Percentiles rank a stretch among this genome's conserved stretches.
Conservation (phyloP, 2,797 vertebrate species). For the Fistularia commersonii region DNA sequence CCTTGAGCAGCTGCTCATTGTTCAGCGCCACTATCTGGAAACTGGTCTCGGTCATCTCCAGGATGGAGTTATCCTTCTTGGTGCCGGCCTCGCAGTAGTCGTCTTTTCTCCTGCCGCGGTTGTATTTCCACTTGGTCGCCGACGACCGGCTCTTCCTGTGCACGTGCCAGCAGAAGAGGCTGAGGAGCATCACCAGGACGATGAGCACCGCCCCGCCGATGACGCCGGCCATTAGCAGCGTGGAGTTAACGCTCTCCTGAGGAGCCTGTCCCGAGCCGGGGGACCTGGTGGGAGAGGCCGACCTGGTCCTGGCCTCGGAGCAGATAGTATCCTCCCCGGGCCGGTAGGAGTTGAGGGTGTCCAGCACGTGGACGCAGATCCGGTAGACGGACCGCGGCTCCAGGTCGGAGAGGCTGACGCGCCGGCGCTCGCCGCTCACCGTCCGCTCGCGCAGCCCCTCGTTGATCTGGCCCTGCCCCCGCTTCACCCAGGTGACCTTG, state of each 20-base stretch:
- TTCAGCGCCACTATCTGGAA: conserved; percentile 99
- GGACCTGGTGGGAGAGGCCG: conserved; percentile 74
- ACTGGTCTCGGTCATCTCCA: conserved; percentile 99
- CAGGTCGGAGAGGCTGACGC: conserved; percentile 81
- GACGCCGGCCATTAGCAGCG: conserved; percentile 87
- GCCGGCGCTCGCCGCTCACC: conserved; percentile 84
- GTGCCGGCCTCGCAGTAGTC: conserved; percentile 98
- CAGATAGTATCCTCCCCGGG: conserved; percentile 92
- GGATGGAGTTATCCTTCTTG: conserved; percentile 99
- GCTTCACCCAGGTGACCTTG: conserved; percentile 96
- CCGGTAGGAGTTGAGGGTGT: conserved; percentile 87
- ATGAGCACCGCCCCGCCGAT: conserved; percentile 93
- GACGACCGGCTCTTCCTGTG: conserved; percentile 94
- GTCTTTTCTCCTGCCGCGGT: conserved; percentile 97
- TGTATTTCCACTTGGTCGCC: conserved; percentile 96
- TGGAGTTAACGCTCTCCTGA: conserved; percentile 86
- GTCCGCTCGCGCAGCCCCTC: conserved; percentile 89
- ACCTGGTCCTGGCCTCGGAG: conserved; percentile 89
- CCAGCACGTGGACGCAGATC: conserved; percentile 92
- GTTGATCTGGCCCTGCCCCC: conserved; percentile 89
- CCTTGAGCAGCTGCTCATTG: conserved; percentile 99
- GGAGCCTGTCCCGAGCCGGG: conserved; percentile 87
- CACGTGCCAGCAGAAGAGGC: conserved; percentile 93
- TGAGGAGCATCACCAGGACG: conserved; percentile 86
- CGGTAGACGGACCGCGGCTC: conserved; percentile 92